Conservation (phyloP, 2,797 vertebrate species). For the Pteropus rufus region DNA sequence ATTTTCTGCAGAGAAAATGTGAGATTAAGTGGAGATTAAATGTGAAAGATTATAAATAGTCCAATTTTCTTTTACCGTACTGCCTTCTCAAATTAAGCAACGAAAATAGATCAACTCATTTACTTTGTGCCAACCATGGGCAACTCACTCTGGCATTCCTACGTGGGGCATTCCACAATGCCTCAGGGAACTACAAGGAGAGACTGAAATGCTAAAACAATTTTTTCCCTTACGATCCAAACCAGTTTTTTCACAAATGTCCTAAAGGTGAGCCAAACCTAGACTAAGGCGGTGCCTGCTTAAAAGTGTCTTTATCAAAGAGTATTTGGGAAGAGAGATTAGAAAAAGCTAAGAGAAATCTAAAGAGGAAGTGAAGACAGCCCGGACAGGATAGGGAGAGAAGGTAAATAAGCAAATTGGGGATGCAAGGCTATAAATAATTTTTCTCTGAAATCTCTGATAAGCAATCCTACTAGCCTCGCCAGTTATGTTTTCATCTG, state of each 20-base stretch:
- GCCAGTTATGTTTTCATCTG: background rate
- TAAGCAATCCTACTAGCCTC: too few species aligned
- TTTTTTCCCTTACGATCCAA: background rate
- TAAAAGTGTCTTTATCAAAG: background rate
- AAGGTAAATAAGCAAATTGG: background rate
- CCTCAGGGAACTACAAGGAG: background rate
- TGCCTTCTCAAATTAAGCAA: constrained; percentile 37
- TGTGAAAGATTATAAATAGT: background rate
- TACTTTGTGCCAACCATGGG: background rate
- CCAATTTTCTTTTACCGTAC: background rate
- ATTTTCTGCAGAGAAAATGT: background rate
- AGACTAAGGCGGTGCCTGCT: background rate
- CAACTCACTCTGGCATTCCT: background rate
- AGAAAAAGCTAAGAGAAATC: background rate
- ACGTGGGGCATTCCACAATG: background rate
- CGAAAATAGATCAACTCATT: constrained; percentile 6
- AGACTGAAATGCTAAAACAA: background rate
- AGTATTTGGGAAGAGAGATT: background rate
- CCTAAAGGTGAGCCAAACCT: background rate
- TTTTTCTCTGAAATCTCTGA: background rate
- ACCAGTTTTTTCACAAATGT: background rate
- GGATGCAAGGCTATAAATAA: background rate
- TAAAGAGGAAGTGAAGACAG: background rate
- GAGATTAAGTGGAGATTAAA: constrained; percentile 5
- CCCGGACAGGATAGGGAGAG: background rate